phyloP scores from a whole-genome alignment of 2,113 vertebrate genomes.

The Hippoglossus stenolepis region DNA sequence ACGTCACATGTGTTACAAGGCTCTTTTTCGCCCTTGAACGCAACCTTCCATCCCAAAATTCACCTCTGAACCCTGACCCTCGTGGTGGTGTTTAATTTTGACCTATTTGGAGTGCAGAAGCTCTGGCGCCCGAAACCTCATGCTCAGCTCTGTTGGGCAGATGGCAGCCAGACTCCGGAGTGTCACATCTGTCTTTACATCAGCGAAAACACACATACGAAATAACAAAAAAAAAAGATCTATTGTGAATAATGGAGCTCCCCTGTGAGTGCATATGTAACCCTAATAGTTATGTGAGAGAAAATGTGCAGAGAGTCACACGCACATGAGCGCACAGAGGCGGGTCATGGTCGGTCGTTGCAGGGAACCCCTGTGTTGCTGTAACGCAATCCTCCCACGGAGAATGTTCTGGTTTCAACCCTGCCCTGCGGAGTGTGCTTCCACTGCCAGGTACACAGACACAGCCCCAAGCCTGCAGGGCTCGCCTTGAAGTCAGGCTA shows the following conservation, averaged over 20 bases:
- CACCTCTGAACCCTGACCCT: conserved; percentile 62
- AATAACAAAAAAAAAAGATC: conserved; percentile 48
- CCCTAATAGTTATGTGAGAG: conserved; percentile 26
- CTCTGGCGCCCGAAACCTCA: conserved; percentile 28
- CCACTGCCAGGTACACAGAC: conserved; percentile 73
- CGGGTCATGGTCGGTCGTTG: conserved; percentile 61
- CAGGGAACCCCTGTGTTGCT: conserved; percentile 72
- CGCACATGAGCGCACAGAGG: conserved; percentile 30
- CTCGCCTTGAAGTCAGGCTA: conserved; percentile 66
- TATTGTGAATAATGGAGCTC: conserved; percentile 47
- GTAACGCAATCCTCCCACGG: conserved; percentile 72
- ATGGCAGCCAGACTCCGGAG: conserved; percentile 70
- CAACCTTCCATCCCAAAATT: conserved; percentile 26
- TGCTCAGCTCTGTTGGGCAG: conserved; percentile 54
- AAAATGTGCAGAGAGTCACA: conserved; percentile 17
- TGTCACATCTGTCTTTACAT: conserved; percentile 47
- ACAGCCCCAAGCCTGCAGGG: conserved; percentile 66
- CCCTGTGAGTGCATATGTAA: conserved; percentile 29
- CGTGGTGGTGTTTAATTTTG: conserved; percentile 26
- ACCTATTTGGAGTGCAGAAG: conserved; percentile 46
- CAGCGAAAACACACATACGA: conserved; percentile 36
- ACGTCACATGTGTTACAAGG: conserved; percentile 37
- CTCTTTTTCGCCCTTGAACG: conserved; percentile 12
- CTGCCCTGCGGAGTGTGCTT: conserved; percentile 68
- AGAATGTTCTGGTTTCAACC: conserved; percentile 77